phyloP scores from a whole-genome alignment of 2,113 vertebrate genomes.

The Rana temporaria region DNA sequence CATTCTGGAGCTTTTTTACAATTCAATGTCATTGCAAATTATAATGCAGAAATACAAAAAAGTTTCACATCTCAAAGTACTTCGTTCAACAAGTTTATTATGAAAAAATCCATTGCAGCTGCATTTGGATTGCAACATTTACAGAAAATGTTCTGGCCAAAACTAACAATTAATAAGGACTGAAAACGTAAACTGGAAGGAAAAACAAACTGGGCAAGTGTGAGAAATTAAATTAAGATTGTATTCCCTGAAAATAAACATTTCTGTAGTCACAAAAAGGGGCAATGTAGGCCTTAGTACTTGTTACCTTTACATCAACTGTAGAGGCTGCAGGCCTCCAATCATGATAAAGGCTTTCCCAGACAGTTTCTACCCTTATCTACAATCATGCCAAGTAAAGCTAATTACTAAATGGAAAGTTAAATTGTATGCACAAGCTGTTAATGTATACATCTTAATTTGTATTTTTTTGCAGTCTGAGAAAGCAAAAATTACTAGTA shows the following conservation, averaged over 20 bases:
- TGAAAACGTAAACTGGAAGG: slow-evolving; percentile 58
- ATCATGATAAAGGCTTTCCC: slow-evolving; percentile 58
- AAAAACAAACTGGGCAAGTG: slow-evolving; percentile 74
- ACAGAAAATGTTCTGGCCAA: slow-evolving; percentile 77
- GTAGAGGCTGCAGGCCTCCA: background rate
- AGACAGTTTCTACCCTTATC: slow-evolving; percentile 85
- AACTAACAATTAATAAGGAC: slow-evolving; percentile 72
- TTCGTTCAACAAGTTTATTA: slow-evolving; percentile 86
- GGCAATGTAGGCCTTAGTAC: slow-evolving; percentile 75
- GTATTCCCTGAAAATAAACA: slow-evolving; percentile 83
- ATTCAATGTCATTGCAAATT: slow-evolving; percentile 20
- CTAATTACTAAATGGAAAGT: slow-evolving; percentile 84
- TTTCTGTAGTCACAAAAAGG: slow-evolving; percentile 77
- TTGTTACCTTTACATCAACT: slow-evolving; percentile 64
- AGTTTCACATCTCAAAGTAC: slow-evolving; percentile 76
- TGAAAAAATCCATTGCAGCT: slow-evolving; percentile 78
- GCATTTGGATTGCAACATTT: slow-evolving; percentile 76
- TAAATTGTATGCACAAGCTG: slow-evolving; percentile 81
- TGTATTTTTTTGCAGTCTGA: slow-evolving; percentile 77
- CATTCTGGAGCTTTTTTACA: slow-evolving; percentile 17
- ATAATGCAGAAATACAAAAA: background rate
- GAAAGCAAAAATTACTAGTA: slow-evolving; percentile 88
- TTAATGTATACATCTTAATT: slow-evolving; percentile 84
- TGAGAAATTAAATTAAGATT: slow-evolving; percentile 82
- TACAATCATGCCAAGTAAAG: slow-evolving; percentile 90